Conservation (phyloP, 2,113 vertebrate species). For the Fregetta grallaria region DNA sequence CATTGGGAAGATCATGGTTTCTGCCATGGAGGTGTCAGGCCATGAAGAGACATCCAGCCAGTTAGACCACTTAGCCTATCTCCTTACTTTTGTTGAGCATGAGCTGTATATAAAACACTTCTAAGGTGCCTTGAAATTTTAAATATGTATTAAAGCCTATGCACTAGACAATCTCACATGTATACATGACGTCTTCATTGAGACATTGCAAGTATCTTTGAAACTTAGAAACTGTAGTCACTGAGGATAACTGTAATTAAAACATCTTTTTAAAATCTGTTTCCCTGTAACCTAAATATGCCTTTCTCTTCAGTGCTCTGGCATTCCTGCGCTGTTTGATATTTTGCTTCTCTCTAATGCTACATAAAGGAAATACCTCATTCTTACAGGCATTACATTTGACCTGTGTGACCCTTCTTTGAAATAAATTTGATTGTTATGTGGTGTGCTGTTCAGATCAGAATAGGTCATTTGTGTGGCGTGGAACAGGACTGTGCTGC, state of each 20-base stretch:
- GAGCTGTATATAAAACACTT: neutral
- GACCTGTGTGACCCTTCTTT: neutral
- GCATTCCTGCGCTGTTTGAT: neutral
- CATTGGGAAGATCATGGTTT: neutral
- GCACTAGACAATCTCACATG: neutral
- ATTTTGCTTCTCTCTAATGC: slow-evolving; percentile 3
- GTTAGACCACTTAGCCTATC: neutral
- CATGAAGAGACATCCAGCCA: neutral
- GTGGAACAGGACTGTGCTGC: neutral
- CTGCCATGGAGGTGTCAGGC: neutral
- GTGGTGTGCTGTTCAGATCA: slow-evolving; percentile 28
- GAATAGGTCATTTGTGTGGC: slow-evolving; percentile 31
- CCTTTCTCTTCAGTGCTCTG: neutral
- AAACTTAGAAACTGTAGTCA: neutral
- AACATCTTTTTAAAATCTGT: neutral
- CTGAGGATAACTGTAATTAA: neutral
- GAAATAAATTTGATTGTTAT: slow-evolving; percentile 56
- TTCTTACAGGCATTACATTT: slow-evolving; percentile 42
- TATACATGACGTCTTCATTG: neutral
- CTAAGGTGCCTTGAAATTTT: neutral
- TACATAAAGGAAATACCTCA: slow-evolving; percentile 7
- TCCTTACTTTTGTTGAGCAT: neutral
- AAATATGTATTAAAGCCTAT: neutral
- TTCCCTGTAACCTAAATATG: neutral
- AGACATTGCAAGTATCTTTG: neutral